phyloP scores from a whole-genome alignment of 2,797 vertebrate species.

The Halcyon chelicuti region DNA sequence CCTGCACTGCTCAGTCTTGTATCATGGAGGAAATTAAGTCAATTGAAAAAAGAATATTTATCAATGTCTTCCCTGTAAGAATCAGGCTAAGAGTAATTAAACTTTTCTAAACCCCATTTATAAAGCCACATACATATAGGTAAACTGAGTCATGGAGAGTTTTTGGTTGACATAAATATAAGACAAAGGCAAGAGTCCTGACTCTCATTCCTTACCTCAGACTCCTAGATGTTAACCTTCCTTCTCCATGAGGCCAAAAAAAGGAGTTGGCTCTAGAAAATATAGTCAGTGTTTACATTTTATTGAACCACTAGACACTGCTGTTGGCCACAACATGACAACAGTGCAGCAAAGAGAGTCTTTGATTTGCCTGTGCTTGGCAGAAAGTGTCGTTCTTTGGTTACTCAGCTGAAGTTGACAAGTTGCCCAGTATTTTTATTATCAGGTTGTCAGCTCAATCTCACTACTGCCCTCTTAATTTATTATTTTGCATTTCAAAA shows the following conservation, averaged over 20 bases:
- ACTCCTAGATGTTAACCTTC: background rate
- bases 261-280: background rate
- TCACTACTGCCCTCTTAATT: conserved; percentile 67
- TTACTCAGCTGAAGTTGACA: conserved; percentile 60
- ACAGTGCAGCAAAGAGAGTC: conserved; percentile 20
- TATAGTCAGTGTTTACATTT: conserved; percentile 41
- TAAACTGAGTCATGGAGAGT: background rate
- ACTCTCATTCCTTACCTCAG: background rate
- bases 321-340: conserved; percentile 40
- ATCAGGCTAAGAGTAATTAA: background rate
- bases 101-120: background rate
- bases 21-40: background rate
- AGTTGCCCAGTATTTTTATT: conserved; percentile 67
- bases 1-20: background rate
- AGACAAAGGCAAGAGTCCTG: background rate
- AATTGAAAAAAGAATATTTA: background rate
- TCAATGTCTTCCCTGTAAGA: background rate
- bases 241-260: background rate
- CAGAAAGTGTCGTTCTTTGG: conserved; percentile 24
- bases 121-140: background rate
- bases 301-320: conserved; percentile 42
- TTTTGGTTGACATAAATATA: background rate
- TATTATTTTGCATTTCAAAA: conserved; percentile 69
- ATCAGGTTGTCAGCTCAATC: conserved; percentile 56
- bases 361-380: conserved; percentile 33